phyloP scores from a whole-genome alignment of 2,888 invertebrate genomes.

The Harmothoe impar region DNA sequence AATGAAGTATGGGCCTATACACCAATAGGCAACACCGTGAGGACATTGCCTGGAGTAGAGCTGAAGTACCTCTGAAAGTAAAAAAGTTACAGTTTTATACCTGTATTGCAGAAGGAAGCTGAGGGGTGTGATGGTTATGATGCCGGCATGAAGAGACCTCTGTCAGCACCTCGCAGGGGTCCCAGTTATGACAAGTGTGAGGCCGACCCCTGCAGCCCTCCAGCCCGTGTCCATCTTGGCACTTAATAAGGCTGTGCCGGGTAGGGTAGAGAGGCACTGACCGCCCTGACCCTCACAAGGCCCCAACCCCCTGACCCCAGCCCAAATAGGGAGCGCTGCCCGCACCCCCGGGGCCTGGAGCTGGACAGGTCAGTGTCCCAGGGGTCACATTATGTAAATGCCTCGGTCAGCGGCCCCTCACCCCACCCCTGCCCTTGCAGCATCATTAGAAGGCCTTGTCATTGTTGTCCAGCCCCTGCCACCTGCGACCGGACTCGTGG shows the following conservation, averaged over 20 bases:
- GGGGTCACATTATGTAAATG: conserved; percentile 56
- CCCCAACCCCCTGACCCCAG: conserved; percentile 44
- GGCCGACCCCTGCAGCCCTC: conserved; percentile 27
- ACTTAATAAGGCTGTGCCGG: conserved; percentile 51
- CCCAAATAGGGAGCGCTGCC: conserved; percentile 44
- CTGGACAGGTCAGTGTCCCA: conserved; percentile 47
- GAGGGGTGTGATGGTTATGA: no score
- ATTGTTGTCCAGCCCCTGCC: conserved; percentile 54
- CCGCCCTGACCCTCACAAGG: conserved; percentile 8
- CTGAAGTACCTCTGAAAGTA: no score
- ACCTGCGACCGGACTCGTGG: neutral
- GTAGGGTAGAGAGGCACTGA: conserved; percentile 28
- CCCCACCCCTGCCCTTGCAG: neutral
- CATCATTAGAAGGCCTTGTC: conserved; percentile 41
- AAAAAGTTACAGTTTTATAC: no score
- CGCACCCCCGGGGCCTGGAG: conserved; percentile 27
- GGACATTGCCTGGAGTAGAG: no score
- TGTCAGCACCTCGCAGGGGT: neutral
- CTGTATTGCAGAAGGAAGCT: no score
- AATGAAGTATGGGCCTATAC: no score
- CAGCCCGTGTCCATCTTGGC: conserved; percentile 44
- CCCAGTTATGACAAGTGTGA: conserved; percentile 54
- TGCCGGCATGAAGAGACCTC: neutral
- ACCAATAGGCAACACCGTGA: no score
- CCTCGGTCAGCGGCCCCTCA: conserved; percentile 1